phyloP scores from a whole-genome alignment of 2,797 vertebrate genomes.

The Alca torda region DNA sequence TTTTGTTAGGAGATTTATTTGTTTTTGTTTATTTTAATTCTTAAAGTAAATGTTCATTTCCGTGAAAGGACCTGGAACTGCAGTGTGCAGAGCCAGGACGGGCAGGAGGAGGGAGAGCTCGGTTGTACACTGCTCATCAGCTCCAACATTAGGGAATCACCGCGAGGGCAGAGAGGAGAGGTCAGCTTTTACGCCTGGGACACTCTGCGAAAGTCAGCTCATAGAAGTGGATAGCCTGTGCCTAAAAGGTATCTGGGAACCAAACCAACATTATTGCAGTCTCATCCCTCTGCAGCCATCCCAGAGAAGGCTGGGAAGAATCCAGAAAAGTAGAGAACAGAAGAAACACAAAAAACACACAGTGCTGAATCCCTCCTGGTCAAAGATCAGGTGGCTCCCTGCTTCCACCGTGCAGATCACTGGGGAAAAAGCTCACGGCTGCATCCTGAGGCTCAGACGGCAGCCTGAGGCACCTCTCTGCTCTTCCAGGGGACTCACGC shows the following conservation, averaged over 20 bases:
- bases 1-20: slow-evolving; percentile 1
- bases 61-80: slow-evolving; percentile 3
- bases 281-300: background rate
- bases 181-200: background rate
- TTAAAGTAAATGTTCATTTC: slow-evolving; percentile 32
- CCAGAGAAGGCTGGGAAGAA: background rate
- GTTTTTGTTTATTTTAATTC: background rate
- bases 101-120: background rate
- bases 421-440: background rate
- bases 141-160: background rate
- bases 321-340: background rate
- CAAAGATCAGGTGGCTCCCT: background rate
- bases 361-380: background rate
- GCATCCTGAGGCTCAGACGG: background rate
- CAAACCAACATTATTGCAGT: background rate
- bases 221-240: background rate
- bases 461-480: background rate
- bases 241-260: background rate
- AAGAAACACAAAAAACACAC: background rate
- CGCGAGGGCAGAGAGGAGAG: background rate
- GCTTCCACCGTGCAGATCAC: background rate
- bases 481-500: fast-evolving
- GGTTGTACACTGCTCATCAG: background rate
- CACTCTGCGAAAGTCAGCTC: background rate
- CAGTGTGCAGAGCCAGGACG: background rate